Evolutionary conservation across 2,888 invertebrate species (phyloP), one percentile per base, ranked within the genome.

Genomic region (Panzeria rudis): DNA sequence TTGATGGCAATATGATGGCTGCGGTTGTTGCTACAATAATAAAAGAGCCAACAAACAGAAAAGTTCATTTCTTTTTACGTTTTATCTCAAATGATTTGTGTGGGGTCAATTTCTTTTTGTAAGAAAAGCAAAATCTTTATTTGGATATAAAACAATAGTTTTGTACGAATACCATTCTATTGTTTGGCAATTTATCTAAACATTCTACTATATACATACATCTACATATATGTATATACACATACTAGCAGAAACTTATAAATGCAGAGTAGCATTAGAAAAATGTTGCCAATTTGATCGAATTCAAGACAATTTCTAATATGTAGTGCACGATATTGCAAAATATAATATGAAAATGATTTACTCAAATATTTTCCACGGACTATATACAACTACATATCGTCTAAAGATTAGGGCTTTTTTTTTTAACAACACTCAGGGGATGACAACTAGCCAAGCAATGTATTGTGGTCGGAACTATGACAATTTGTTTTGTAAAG

Each of bases 1-100:
- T 80, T 80, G 76, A 82, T 76, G 64, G 76, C 69, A 82, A 82
- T 64, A 64, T 82, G 76, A 76, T 71, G 82, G 76, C 82, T 82
- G 82, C 56, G 82, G 71, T 82, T 81, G 61, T 69, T 78, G 35
- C 41, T 64, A 38, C 15, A 56, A 76, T 50, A 71, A 71, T 50
- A 71, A 56, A 29, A 64, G 50, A 66, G 29, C 50, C 52, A 79
- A 72, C 7, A 35, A 79, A 72, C 7, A 35, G 52, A 66, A 50
- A 80, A 68, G 50, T 50, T 50, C 32, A 61, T 73, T 68, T 47
- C 35, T 35, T 64, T 32, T 64, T 38, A 59, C 71, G 56, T 77
- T 83, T 83, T 71, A 71, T 76, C 47, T 25, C 13, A 72, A 50
- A 71, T 83, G 54, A 71, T 77, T 83, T 72, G 56, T 77, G 23